Evolutionary conservation across 2,113 vertebrate genomes (phyloP), one percentile per base, ranked within the genome.

Genomic region (Pipra filicauda): DNA sequence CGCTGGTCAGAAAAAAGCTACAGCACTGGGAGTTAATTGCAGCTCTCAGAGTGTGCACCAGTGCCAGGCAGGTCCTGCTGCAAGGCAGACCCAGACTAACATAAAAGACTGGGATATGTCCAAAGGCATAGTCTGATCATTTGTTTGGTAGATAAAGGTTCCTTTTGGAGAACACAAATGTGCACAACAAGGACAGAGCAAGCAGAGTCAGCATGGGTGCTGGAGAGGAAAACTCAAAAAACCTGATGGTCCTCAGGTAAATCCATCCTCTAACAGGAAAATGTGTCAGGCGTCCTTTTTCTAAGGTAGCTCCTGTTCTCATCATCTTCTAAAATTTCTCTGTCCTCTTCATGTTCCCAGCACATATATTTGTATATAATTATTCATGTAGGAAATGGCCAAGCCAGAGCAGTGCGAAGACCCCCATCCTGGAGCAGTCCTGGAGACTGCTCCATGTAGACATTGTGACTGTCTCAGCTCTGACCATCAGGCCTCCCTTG

Each of bases 341-440:
- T 20, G 12, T 58, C 46, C 7, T 79, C 41, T 27, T 83, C 5
- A 0, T n/a, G 18, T 35, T 61, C 55, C 49, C 51, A 58, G 28
- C 0, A 1, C 11, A 3, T 87, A 1, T 43, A 5, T 78, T 59
- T 64, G 5, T 72, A 1, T 58, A 1, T 23, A 12, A 78, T 61
- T 64, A 30, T 44, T 65, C 10, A 5, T 20, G 30, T 8, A 57
- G 58, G 54, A 41, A 9, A 5, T 61, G 39, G 27, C 44, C 78
- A 82, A 85, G 22, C 6, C 13, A 48, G 14, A 70, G 22, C 13
- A 28, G 30, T 51, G 44, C n/a, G 27, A 73, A 65, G 62, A 22
- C 4, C 12, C 12, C 19, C 5, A 2, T 44, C 14, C 14, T 75
- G 55, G 39, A 62, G 43, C n/a, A 31, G 39, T 48, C 19, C 84